Evolutionary conservation across 92 coral and sea anemone species (phyloP).

Genomic region (Phymanthus crucifer): DNA sequence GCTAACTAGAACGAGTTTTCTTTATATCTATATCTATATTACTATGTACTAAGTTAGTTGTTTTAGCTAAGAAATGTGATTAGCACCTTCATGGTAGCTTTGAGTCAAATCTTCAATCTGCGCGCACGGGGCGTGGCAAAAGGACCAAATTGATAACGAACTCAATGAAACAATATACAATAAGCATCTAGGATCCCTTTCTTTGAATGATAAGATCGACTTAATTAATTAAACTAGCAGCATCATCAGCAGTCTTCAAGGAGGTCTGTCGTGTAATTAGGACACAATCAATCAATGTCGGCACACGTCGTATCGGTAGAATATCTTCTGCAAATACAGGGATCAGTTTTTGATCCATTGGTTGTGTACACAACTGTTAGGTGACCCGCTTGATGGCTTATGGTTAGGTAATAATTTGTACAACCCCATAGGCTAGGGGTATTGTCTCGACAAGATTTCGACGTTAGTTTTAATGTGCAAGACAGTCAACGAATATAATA

Average conservation of each 20-base stretch:
- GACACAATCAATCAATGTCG: conserved; percentile 76
- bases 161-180: conserved; percentile 14
- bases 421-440: conserved; percentile 28
- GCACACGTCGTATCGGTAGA: conserved; percentile 59
- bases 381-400: conserved; percentile 28
- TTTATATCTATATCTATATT: not conserved
- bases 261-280: conserved; percentile 81
- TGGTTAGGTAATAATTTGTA: conserved; percentile 29
- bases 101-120: not conserved
- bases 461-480: conserved; percentile 8
- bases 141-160: not conserved
- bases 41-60: not conserved
- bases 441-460: conserved; percentile 12
- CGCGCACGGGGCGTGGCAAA: conserved; percentile 23
- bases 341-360: conserved; percentile 46
- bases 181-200: conserved; percentile 12
- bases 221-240: conserved; percentile 58
- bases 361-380: conserved; percentile 66
- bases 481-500: conserved; percentile 33
- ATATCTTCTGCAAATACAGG: conserved; percentile 69
- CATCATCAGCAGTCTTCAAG: conserved; percentile 64
- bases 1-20: not conserved
- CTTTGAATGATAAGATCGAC: conserved; percentile 38
- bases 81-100: conserved; percentile 3
- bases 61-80: conserved; percentile 9